A percentile compares a stretch with the other conserved stretches of the same genome.
Evolutionary conservation across 2,797 vertebrate genomes (phyloP).

Genomic region (Phaenicophaeus curvirostris): DNA sequence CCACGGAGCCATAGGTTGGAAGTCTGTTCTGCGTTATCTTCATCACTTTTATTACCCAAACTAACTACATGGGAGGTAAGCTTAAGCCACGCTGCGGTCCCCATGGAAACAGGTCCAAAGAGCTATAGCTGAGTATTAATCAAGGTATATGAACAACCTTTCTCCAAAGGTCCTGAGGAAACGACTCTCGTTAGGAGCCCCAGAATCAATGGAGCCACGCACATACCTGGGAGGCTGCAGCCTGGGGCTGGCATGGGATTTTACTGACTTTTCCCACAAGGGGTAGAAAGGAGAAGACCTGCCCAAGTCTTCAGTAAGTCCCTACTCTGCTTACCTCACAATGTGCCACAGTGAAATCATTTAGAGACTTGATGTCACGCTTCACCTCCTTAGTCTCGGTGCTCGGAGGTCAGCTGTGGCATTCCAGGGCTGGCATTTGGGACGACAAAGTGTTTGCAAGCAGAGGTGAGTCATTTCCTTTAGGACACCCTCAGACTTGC

Average conservation of each 20-base stretch:
- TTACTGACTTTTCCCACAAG: not conserved
- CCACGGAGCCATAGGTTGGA: not conserved
- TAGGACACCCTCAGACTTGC: not conserved
- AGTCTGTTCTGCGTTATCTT: constrained; percentile 6
- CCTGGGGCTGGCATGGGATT: not conserved
- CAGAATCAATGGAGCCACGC: not conserved
- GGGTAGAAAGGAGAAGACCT: not conserved
- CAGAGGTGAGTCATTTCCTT: constrained; percentile 41
- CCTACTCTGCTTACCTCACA: not conserved
- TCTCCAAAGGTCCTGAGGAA: not conserved
- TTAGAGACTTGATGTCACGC: not conserved
- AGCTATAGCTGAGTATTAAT: constrained; percentile 5
- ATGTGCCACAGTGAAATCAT: not conserved
- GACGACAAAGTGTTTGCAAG: constrained; percentile 53
- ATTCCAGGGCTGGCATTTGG: constrained; percentile 4
- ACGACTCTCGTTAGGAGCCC: not conserved
- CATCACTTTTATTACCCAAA: constrained; percentile 9
- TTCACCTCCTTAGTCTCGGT: not conserved
- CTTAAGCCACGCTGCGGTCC: not conserved
- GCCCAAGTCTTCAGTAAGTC: not conserved
- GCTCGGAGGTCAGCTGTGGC: not conserved
- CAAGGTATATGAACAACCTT: not conserved
- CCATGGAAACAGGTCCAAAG: constrained; percentile 60
- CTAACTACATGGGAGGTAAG: not conserved
- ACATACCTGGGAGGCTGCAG: fast-evolving